Base-by-base conservation (phyloP, 2,797 vertebrate genomes). In the Lagodon rhomboides region DNA sequence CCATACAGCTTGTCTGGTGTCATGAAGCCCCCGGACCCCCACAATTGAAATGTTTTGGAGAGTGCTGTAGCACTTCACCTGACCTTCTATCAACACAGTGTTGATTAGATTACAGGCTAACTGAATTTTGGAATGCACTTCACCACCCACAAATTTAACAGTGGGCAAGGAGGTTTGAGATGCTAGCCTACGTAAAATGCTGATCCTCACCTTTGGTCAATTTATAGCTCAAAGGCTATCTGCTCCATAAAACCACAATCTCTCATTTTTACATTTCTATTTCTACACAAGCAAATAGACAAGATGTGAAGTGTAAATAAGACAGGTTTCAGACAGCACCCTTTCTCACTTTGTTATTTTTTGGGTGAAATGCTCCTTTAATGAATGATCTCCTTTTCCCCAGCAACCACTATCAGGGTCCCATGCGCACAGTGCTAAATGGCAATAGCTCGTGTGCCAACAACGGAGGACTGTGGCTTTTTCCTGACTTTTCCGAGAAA, bases 251-350 rank as follows among this genome's bases (percentile, higher is more conserved):
- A 84, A 67, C 74, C 77, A 63, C 70, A 60, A 23, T 53, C 38
- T 13, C 2, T 51, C 54, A 73, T 60, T 68, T 84, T 73, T 77
- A 23, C 71, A 49, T 83, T 77, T 84, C 73, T 89, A 78, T 90
- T 90, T 78, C 41, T 41, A 65, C 46, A 62, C 1, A 34, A 9
- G 7, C 34, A 34, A 34, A 34, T 34, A 34, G 9, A 34, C 34
- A 71, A 83, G 3, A 70, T 27, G 47, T 68, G 58, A 65, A 79
- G n/a, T 30, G 54, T 68, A 88, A 84, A 86, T 34, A 49, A 16
- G 62, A 58, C 30, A 23, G 4, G 8, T 34, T 34, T 34, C 34
- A 34, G 34, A 34, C 34, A 34, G 41, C 38, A 61, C 12, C 17
- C 51, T 38, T 5, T 38, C 34, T 34, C 34, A 34, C 34, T 34